phyloP scores from a whole-genome alignment of 2,797 vertebrate species.

The Trematomus bernacchii region DNA sequence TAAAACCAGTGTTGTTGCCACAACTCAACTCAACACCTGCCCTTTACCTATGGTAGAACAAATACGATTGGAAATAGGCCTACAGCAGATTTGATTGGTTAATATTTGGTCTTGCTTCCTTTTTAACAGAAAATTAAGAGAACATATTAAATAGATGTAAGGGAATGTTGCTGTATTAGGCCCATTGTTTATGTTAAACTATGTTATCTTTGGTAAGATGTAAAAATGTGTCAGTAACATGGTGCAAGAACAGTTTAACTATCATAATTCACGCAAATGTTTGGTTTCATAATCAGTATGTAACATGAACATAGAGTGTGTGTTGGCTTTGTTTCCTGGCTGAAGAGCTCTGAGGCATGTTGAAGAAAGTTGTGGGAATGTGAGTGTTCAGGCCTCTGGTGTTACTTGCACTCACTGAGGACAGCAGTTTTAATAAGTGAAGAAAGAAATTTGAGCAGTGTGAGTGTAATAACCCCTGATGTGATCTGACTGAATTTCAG shows the following conservation, averaged over 20 bases:
- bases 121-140: no score
- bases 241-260: background rate
- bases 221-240: slow-evolving; percentile 1
- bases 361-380: slow-evolving; percentile 30
- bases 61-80: no score
- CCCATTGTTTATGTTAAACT: background rate
- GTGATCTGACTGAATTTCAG: slow-evolving; percentile 23
- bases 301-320: slow-evolving; percentile 1
- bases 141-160: no score
- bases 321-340: background rate
- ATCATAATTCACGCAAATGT: slow-evolving; percentile 9
- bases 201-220: background rate
- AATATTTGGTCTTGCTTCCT: no score
- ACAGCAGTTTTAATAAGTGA: slow-evolving; percentile 40
- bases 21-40: no score
- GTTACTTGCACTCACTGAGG: slow-evolving; percentile 32
- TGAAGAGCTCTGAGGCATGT: background rate
- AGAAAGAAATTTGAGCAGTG: slow-evolving; percentile 42
- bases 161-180: no score
- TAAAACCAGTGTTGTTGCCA: no score
- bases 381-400: slow-evolving; percentile 18
- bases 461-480: slow-evolving; percentile 23
- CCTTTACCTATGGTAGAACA: no score
- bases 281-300: slow-evolving; percentile 15
- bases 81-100: no score